Base-by-base conservation (phyloP, 1,140 invertebrate species). In the Phymorhynchus buccinoides region DNA sequence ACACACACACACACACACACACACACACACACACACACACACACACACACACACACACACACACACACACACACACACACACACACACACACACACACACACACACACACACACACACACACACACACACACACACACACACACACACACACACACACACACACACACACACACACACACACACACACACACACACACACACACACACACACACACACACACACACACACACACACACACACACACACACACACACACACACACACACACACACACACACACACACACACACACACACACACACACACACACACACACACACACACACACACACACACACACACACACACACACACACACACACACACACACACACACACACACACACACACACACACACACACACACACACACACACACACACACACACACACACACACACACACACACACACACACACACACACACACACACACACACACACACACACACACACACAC, bases 1-100 rank as follows among this genome's bases (percentile, higher is more conserved):
- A 32, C 71, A 73, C 71, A 73, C 71, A 73, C 71, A 73, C 32
- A 35, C 18, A 73, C 71, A 73, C 71, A 73, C 71, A 73, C 32
- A 35, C 71, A 73, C 71, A 73, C 71, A 35, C 71, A 35, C 71
- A 35, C 71, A 35, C 71, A 73, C 18, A 35, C 71, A 73, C 32
- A 35, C 71, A 73, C 71, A 35, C 71, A 73, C 32, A 73, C 32
- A 73, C 18, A 73, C 71, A 73, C 32, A 73, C 71, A 35, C 32
- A 27, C 32, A 27, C 32, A 73, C 32, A 73, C 32, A 73, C 18
- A 73, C 71, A 73, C 32, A 73, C 71, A 35, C 32, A 27, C 32
- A 27, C 32, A 73, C 32, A 35, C 71, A 73, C 71, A 73, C 32
- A 73, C 71, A 18, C 16, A 27, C 9, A 18, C 71, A 22, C 18